A percentile compares a stretch with the other conserved stretches of the same genome.
Conservation (phyloP, 2,797 vertebrate species). For the Margarornis squamiger region DNA sequence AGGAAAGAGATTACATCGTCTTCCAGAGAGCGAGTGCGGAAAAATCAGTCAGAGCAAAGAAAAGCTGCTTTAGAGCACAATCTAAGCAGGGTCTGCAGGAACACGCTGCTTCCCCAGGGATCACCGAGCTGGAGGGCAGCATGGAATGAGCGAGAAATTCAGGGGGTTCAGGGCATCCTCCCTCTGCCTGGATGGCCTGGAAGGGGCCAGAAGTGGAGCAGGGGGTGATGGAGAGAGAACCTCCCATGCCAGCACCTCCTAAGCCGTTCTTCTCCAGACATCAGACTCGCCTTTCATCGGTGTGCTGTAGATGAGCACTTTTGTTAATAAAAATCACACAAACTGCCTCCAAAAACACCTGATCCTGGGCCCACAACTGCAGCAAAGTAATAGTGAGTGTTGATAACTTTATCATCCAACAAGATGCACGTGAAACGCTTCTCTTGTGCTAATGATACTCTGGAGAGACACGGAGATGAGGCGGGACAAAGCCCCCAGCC, state of each 20-base stretch:
- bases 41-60: background rate
- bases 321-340: background rate
- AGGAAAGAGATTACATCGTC: background rate
- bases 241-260: fast-evolving
- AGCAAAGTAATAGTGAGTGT: background rate
- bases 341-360: background rate
- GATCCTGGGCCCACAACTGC: fast-evolving
- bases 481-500: constrained; percentile 34
- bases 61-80: background rate
- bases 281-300: background rate
- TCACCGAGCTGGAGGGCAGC: background rate
- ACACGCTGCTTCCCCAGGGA: background rate
- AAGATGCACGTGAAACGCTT: background rate
- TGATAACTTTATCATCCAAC: constrained; percentile 46
- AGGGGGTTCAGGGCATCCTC: background rate
- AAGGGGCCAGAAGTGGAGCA: background rate
- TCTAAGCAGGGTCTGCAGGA: background rate
- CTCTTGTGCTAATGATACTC: constrained; percentile 16
- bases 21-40: background rate
- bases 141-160: fast-evolving
- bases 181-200: background rate
- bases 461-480: background rate
- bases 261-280: background rate
- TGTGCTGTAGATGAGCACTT: fast-evolving
- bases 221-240: background rate